Conservation (phyloP, 2,113 vertebrate genomes). For the Trinectes maculatus region DNA sequence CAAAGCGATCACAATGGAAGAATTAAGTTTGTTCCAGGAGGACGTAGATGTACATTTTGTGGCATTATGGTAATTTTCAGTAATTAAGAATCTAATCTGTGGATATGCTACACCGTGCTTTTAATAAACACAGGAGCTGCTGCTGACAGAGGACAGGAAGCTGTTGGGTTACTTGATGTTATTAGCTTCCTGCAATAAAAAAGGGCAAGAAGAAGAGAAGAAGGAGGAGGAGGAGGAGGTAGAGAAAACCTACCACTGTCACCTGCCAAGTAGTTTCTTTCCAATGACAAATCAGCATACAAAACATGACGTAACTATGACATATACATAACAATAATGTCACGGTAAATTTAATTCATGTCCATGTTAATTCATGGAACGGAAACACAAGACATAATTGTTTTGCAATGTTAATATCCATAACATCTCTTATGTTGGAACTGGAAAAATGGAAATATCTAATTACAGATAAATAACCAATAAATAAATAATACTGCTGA, state of each 20-base stretch:
- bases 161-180: conserved; percentile 68
- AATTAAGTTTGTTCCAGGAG: conserved; percentile 65
- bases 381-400: not conserved
- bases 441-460: not conserved
- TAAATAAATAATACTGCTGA: not conserved
- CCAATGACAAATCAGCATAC: not conserved
- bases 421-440: not conserved
- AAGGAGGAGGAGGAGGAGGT: conserved; percentile 27
- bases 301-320: not conserved
- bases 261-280: not conserved
- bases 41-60: conserved; percentile 53
- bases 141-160: conserved; percentile 72
- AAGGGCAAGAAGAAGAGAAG: conserved; percentile 20
- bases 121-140: conserved; percentile 78
- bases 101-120: conserved; percentile 74
- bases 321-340: not conserved
- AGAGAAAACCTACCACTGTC: conserved; percentile 15
- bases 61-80: conserved; percentile 67
- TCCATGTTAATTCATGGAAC: not conserved
- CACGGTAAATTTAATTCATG: not conserved
- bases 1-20: conserved; percentile 28
- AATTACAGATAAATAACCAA: conserved; percentile 6
- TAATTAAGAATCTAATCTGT: conserved; percentile 84
- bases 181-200: conserved; percentile 69
- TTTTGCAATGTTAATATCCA: too few relatives aligned